Base-by-base conservation (phyloP, 2,797 vertebrate species). In the Argentina silus region DNA sequence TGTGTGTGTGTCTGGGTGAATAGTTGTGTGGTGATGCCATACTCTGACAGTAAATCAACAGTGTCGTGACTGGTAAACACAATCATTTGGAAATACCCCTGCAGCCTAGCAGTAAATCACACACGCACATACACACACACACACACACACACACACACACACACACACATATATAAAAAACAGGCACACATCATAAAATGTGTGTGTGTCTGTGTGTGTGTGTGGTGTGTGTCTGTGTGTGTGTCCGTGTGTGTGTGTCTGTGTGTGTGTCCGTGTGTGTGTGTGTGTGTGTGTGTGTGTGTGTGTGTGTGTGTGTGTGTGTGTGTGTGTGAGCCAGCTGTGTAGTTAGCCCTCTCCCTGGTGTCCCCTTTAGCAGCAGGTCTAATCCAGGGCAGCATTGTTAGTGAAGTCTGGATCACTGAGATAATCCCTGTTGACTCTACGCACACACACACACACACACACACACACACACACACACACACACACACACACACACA, bases 61-160 rank as follows among this genome's bases (percentile, higher is more conserved):
- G 72, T 64, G 80, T 36, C 1, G 27, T 83, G 81, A 86, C 80
- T 89, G 79, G 75, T 80, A 88, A 85, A 87, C 75, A 69, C 72
- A 76, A 76, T 76, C 83, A 87, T 84, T 83, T 90, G 85, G 81
- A 89, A 90, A 87, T 82, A 84, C 67, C 87, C 78, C 88, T 80
- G 75, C 83, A 85, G 84, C 81, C 65, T 83, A 87, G 77, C 53
- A 73, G 83, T 90, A 90, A 91, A 90, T 88, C 88, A 89, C 43
- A 73, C 42, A 65, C 45, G 48, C 55, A 68, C 67, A 69, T 6
- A 73, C 63, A 77, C 73, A 77, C 68, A 78, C 59, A 80, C 3
- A 59, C 63, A 72, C 23, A 68, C 2, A 44, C 27, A 55, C 6
- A 74, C 19, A 36, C 1, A 47, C 14, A 73, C 7, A 71, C 62